Evolutionary conservation across 2,113 vertebrate species (phyloP).

Genomic region (Urocolius indicus): DNA sequence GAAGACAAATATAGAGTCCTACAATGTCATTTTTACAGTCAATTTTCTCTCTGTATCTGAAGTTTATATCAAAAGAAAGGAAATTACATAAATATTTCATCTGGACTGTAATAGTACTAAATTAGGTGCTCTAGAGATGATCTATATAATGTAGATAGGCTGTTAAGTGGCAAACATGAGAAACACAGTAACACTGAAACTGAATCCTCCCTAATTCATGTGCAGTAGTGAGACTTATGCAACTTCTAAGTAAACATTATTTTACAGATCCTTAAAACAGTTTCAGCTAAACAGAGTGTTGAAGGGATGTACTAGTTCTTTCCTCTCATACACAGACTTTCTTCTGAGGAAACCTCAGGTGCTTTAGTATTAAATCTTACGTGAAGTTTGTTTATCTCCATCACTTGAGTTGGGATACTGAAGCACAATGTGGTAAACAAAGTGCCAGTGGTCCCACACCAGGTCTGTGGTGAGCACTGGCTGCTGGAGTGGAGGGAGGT

Average conservation of each 20-base stretch:
- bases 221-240: conserved; percentile 24
- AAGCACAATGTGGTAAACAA: not conserved
- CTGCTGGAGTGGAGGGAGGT: not conserved
- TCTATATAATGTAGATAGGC: conserved; percentile 45
- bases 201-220: conserved; percentile 18
- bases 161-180: conserved; percentile 31
- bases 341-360: not conserved
- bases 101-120: conserved; percentile 61
- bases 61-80: conserved; percentile 68
- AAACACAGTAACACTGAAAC: conserved; percentile 24
- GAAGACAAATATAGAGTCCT: conserved; percentile 59
- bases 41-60: conserved; percentile 61
- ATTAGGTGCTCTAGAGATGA: conserved; percentile 60
- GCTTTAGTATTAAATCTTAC: not conserved
- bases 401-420: not conserved
- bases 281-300: not conserved
- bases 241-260: conserved; percentile 17
- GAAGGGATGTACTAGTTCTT: not conserved
- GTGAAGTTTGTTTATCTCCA: not conserved
- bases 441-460: not conserved
- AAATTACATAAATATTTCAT: conserved; percentile 71
- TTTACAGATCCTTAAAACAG: not conserved
- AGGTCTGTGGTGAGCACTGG: not conserved
- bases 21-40: conserved; percentile 61
- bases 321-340: not conserved